Base-by-base conservation (phyloP, 30 jellyfish, hydroid and myxozoan genomes). In the Turritopsis rubra region DNA sequence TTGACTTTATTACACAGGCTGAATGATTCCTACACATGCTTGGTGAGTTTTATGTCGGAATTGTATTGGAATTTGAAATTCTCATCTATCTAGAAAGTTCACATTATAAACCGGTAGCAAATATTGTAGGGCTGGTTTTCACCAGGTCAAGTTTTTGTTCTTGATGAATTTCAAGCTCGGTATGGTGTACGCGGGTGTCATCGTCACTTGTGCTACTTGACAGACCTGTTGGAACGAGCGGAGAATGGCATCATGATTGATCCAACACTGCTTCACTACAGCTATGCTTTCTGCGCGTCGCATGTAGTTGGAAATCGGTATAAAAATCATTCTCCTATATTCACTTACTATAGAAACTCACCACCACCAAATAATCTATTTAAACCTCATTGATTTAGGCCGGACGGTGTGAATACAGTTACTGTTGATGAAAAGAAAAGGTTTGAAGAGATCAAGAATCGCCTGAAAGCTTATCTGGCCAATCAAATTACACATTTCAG, bases 181-280 rank as follows among this genome's bases (percentile, higher is more conserved):
- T 92, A 92, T 77, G 98, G 98, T 52, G 98, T 92, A 25, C 75
- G 98, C 60, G 96, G 96, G 27, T 92, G 98, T 71, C 98, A 92
- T 83, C 91, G 98, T 19, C 98, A 92, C 65, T 75, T 92, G 70
- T 92, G 98, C 79, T 92, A 92, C 70, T 80, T 92, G 81, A 71
- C 95, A 4, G 98, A 92, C 74, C 73, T 92, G 79, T 80, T 92
- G 7, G 98, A 92, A 28, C 66, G 96, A 73, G 98, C 98, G 0
- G 98, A 92, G 52, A 81, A 82, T 88, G 98, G 98, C 24, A 92
- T 88, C 29, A 92, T 92, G 98, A 85, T 92, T 22, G 98, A 92
- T 54, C 96, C 98, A 13, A 88, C 96, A 16, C 74, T 92, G 86
- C 85, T 92, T 25, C 98, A 92, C 82, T 92, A 92, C 88, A 92